Conservation (phyloP, 1,140 invertebrate species). For the Holcopasites calliopsidis region DNA sequence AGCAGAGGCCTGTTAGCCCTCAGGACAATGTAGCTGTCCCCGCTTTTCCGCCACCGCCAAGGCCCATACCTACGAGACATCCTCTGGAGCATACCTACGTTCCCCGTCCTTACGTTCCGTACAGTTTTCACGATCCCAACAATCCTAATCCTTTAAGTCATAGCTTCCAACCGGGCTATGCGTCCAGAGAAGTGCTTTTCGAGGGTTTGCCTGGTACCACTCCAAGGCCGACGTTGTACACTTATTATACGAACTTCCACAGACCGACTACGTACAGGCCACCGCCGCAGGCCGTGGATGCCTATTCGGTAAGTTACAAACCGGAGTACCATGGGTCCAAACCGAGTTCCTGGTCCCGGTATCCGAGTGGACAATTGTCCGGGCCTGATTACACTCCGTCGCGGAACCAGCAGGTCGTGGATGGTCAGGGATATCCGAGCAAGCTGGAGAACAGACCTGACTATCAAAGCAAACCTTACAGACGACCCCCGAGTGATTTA, state of each 20-base stretch:
- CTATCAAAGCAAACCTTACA: background rate
- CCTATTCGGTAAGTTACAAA: constrained; percentile 25
- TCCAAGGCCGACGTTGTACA: constrained; percentile 55
- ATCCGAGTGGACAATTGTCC: background rate
- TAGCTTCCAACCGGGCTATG: constrained; percentile 55
- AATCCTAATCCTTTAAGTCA: constrained; percentile 73
- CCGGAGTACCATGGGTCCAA: background rate
- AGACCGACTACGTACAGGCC: constrained; percentile 21
- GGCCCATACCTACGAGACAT: constrained; percentile 49
- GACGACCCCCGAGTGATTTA: background rate
- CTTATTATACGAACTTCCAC: constrained; percentile 50
- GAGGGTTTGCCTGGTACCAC: constrained; percentile 38
- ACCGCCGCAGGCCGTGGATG: constrained; percentile 12
- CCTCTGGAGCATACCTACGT: background rate
- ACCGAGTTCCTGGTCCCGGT: background rate
- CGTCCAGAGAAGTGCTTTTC: constrained; percentile 61
- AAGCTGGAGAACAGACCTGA: too few species aligned
- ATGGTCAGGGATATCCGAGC: too few species aligned
- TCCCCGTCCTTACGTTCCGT: constrained; percentile 61
- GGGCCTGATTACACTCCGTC: background rate
- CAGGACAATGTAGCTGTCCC: background rate
- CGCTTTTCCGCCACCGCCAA: background rate
- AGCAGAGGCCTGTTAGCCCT: background rate
- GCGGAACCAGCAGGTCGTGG: background rate
- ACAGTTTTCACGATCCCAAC: constrained; percentile 67